Base-by-base conservation (phyloP, 1,140 invertebrate genomes). In the Octopus bimaculoides region DNA sequence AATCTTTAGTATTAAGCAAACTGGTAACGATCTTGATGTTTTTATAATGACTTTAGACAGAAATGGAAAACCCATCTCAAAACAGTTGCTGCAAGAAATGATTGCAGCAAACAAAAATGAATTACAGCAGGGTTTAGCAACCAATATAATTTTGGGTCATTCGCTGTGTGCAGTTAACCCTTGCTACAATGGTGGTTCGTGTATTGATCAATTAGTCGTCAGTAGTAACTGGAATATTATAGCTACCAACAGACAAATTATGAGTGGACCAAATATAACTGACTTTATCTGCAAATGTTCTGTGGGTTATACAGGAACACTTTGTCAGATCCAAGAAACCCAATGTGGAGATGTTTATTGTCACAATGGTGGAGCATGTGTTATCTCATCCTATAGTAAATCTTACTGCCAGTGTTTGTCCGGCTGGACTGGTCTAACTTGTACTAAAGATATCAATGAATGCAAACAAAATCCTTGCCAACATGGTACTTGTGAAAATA, bases 401-500 rank as follows among this genome's bases (percentile, higher is more conserved):
- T 89, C 94, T 83, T 94, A 95, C 8, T 99, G 97, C 89, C 95
- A 95, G 9, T 99, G 97, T 87, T 95, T 96, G 93, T 96, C 88
- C 20, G 84, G 84, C 10, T 90, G 87, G 86, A 81, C 61, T 5
- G 89, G 89, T 14, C 76, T 79, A 4, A 94, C 94, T 82, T 99
- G 97, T 86, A 96, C 95, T 1, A 93, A 95, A 85, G 97, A 99
- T 87, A 95, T 98, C 81, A 93, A 98, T 88, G 97, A 98, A 91
- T 99, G 97, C 88, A 93, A 95, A 89, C 90, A 88, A 87, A 81
- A 77, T 14, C 82, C 82, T 14, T 91, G 91, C 81, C 83, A 89
- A 79, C 90, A 87, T 20, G 89, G 85, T 8, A 84, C 85, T 9
- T 90, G 90, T 79, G 17, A 82, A 61, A 89, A 90, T 81, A 82